A percentile compares a stretch with the other conserved stretches of the same genome.
phyloP scores from a whole-genome alignment of 2,888 invertebrate species.

The Rhingia rostrata region DNA sequence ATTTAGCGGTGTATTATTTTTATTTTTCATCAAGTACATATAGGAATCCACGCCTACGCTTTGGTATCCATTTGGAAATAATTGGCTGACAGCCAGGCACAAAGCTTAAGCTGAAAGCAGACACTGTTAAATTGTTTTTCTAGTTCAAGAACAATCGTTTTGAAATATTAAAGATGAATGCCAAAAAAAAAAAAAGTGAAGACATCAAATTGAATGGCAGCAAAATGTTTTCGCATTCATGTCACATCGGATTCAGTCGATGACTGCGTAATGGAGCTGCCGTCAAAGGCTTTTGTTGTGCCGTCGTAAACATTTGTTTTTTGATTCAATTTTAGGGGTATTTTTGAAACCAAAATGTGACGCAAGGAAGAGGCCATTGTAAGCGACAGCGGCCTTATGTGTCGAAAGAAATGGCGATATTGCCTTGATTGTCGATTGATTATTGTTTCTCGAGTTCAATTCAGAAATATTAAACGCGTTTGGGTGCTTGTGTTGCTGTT shows the following conservation, averaged over 20 bases:
- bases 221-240: conserved; percentile 57
- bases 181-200: conserved; percentile 54
- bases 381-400: conserved; percentile 33
- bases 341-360: conserved; percentile 3
- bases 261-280: conserved; percentile 19
- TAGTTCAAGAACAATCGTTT: conserved; percentile 64
- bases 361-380: conserved; percentile 29
- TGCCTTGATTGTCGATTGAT: conserved; percentile 41
- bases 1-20: conserved; percentile 40
- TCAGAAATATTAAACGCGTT: conserved; percentile 11
- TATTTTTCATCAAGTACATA: conserved; percentile 15
- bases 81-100: conserved; percentile 54
- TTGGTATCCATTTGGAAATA: conserved; percentile 32
- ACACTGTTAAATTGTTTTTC: conserved; percentile 40
- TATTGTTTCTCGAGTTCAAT: conserved; percentile 22
- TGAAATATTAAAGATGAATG: conserved; percentile 61
- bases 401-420: conserved; percentile 4
- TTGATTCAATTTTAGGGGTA: conserved; percentile 6
- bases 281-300: conserved; percentile 9
- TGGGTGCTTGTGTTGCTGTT: background rate
- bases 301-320: background rate
- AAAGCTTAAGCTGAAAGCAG: conserved; percentile 17
- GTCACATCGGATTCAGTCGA: conserved; percentile 48
- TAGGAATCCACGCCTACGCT: conserved; percentile 37
- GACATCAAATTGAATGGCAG: conserved; percentile 58